Conservation (phyloP, 2,113 vertebrate genomes). For the Perca flavescens region DNA sequence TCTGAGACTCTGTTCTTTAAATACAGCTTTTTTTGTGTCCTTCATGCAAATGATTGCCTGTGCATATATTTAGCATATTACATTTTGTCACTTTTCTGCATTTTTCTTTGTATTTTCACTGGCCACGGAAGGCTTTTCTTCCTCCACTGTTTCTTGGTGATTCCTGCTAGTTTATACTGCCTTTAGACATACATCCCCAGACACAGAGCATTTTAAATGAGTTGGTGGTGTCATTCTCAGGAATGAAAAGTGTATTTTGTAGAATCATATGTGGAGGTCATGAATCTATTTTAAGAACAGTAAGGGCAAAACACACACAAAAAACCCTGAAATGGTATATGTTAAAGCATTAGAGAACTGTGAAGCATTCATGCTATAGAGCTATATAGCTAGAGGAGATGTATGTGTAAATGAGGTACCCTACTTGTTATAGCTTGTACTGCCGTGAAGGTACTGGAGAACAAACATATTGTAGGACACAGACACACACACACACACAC, state of each 20-base stretch:
- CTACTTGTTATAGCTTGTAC: slow-evolving; percentile 69
- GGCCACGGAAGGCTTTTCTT: neutral
- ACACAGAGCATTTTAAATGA: neutral
- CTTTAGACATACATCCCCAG: neutral
- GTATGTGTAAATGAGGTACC: slow-evolving; percentile 18
- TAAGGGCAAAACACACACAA: neutral
- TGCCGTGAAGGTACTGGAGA: slow-evolving; percentile 39
- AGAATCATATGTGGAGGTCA: neutral
- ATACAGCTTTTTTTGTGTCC: neutral
- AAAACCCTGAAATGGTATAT: neutral
- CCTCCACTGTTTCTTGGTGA: neutral
- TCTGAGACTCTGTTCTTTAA: neutral
- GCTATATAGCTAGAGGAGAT: neutral
- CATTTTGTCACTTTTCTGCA: neutral
- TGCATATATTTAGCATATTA: neutral
- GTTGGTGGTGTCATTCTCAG: neutral
- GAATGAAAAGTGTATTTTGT: neutral
- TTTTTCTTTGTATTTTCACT: neutral
- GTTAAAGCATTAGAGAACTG: neutral
- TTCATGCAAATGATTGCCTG: neutral
- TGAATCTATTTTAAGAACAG: neutral
- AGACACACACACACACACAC: neutral
- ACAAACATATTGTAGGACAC: slow-evolving; percentile 19
- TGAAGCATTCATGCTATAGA: neutral
- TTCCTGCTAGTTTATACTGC: neutral